Evolutionary conservation across 2,113 vertebrate species (phyloP), one percentile per base, ranked within the genome.

Genomic region (Litocranius walleri): DNA sequence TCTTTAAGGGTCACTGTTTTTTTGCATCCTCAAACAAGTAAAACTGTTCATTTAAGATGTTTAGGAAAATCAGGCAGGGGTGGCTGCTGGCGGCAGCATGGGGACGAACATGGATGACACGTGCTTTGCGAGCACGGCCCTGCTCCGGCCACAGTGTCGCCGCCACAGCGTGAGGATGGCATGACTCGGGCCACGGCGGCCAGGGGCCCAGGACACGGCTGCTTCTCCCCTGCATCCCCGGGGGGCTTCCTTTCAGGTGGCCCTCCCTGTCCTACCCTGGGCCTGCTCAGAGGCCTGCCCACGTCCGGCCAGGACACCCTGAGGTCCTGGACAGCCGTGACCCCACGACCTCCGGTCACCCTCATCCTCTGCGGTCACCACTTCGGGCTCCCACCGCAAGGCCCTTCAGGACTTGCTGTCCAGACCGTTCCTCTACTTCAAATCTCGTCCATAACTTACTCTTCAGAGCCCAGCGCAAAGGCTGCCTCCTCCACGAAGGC

Each of bases 111-210:
- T 11, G 74, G 30, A 23, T 7, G 57, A 52, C 30, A 12, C 1
- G 27, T 19, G 54, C 83, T 67, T 50, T 71, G 14, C 4, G 8
- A 1, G 5, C 50, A 8, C 11, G 5, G 36, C 12, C 43, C 50
- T 43, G 6, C 17, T 61, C 57, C 40, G 3, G 29, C 11, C 45
- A 17, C 45, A 7, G 16, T 0, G 17, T 15, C 30, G 57, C 17
- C 78, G 17, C 50, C 33, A 27, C 11, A 10, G 21, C 0, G 16
- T 19, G 29, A 62, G 40, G 74, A 50, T 15, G 7, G 43, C 9
- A 16, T 1, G 1, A 6, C 3, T 14, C 23, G 43, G 11, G 19
- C 9, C 56, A 13, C 3, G 8, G 3, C 10, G n/a, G 43, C 48
- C 52, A 25, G n/a, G 48, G 67, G 29, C 30, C 12, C 7, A 33